Base-by-base conservation (phyloP, 1,140 invertebrate species). In the Dinothrombium tinctorium region DNA sequence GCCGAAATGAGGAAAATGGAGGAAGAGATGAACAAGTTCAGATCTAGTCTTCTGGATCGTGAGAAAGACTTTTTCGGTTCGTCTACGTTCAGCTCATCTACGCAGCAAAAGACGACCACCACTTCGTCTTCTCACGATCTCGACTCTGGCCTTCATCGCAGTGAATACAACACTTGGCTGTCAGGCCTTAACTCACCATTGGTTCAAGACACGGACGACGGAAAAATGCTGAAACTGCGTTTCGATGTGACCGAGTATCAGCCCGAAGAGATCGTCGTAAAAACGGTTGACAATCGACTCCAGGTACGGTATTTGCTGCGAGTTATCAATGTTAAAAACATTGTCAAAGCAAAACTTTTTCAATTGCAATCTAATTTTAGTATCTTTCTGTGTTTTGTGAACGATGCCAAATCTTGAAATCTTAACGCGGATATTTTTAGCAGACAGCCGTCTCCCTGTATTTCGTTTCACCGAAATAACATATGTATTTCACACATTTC, bases 1-100 rank as follows among this genome's bases (percentile, higher is more conserved):
- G 73, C 72, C 40, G 87, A 95, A 68, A 94, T 94, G 87, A 69
- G 74, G 51, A 81, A 83, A 63, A 92, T 94, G 81, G 87, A 95
- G 64, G 84, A 92, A 50, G 87, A 94, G 64, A 95, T 94, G 87
- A 76, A 77, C 56, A 77, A 79, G 62, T 89, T 94, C 66, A 68
- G 87, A 47, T 76, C 76, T 43, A 83, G 90, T 59, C 65, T 92
- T 38, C 77, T 86, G 72, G 83, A 84, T 58, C 68, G 78, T 50
- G 82, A 89, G 61, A 76, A 32, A n/a, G 37, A 46, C 5, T 42
- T 50, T 14, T 44, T 49, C 29, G 43, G 43, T 20, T 12, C 29
- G 14, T 17, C 29, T 12, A 24, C 38, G 4, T 14, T 39, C 17
- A 25, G 17, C 8, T 41, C 29, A 12, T 23, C n/a, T 1, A 37